Base-by-base conservation (phyloP, 1,140 invertebrate genomes). In the Neelides sp. region DNA sequence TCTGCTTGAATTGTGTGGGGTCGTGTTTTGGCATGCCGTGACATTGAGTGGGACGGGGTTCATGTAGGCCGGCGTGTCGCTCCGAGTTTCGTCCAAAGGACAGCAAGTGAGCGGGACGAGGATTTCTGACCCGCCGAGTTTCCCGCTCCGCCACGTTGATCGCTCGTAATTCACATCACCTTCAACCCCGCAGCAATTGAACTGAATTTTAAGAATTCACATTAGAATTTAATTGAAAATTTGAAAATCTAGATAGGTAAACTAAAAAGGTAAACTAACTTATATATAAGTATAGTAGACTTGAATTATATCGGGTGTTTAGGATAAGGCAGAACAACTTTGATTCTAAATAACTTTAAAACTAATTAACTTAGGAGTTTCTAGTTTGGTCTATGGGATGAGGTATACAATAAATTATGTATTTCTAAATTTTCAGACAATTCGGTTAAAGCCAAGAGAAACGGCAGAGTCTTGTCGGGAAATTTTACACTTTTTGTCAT, bases 111-210 rank as follows among this genome's bases (percentile, higher is more conserved):
- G 70, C 20, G 83, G 83, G 13, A 87, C 81, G 0, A 78, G 69
- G 61, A 84, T 69, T 17, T 80, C 79, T 45, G 75, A 71, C 50
- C 79, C 73, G 0, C 82, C 79, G 30, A 82, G 71, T 58, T 78
- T 73, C 57, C 80, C 75, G n/a, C 84, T 68, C 48, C 80, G 74
- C 85, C 85, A 89, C 61, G 78, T 67, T 1, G 85, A 86, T 48
- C 80, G 82, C 54, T 82, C 79, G 66, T 86, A 90, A 72, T 90
- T 86, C 39, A 74, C 73, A 2, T 80, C 78, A 54, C 78, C 78
- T 24, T 77, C 75, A 61, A 88, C 81, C 8, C 85, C 87, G 65
- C 87, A 91, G 62, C 87, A 91, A 49, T 80, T 73, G 61, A 87
- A 81, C 77, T 85, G 64, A 13, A 69, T 69, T 13, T 27, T 4